Conservation (phyloP, 2,113 vertebrate species). For the Oceanodroma tethys region DNA sequence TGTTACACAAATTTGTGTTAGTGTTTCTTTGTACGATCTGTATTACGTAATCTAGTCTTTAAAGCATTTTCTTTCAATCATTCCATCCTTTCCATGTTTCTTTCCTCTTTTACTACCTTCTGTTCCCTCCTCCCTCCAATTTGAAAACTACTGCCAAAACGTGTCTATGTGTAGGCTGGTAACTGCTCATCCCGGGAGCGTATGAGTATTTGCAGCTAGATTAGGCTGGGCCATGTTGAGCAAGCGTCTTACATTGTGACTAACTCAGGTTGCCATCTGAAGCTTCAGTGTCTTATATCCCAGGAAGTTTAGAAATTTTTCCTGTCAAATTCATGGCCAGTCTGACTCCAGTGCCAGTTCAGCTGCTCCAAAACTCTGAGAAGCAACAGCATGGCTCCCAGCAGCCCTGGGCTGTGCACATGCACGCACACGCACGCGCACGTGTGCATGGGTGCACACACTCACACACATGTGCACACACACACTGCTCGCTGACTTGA, state of each 20-base stretch:
- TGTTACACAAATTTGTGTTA: conserved; percentile 1
- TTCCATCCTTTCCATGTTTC: background rate
- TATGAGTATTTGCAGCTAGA: background rate
- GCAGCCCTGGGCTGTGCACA: background rate
- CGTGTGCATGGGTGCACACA: fast-evolving
- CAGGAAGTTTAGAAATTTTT: background rate
- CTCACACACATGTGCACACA: background rate
- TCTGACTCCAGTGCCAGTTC: background rate
- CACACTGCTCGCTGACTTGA: background rate
- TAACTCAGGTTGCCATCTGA: background rate
- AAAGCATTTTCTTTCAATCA: background rate
- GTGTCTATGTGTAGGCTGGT: background rate
- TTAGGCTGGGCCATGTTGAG: background rate
- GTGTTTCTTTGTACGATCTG: background rate
- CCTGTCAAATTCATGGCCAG: background rate
- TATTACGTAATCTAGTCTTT: background rate
- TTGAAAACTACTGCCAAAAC: background rate
- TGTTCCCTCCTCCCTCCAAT: background rate
- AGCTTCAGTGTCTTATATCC: background rate
- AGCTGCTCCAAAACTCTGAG: background rate
- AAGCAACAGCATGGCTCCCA: background rate
- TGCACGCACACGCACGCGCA: fast-evolving
- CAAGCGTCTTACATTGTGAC: background rate
- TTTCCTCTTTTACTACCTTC: background rate
- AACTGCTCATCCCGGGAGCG: background rate